Percentiles rank a stretch among this genome's conserved stretches.
These are phyloP conservation scores for Drosophila sechellia DNA, from an alignment of 1,140 invertebrate species.

Conservation along the genomic window DNA sequence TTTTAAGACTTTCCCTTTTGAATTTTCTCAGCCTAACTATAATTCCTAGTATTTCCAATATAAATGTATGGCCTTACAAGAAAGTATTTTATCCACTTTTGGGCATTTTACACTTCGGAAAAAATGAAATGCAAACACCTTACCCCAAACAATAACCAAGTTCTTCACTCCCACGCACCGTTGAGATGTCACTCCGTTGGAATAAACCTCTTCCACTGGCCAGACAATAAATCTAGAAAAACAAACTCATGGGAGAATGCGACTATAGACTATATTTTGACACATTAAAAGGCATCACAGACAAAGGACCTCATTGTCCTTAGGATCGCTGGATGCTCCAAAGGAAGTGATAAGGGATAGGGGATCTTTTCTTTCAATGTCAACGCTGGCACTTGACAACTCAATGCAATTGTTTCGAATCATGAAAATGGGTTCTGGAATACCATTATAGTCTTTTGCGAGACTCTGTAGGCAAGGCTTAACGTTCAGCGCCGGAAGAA, in stretches of 20 bases:
- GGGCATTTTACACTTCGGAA: conserved; percentile 25
- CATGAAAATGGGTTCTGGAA: conserved; percentile 25
- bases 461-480: conserved; percentile 65
- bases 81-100: conserved; percentile 11
- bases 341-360: conserved; percentile 15
- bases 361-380: conserved; percentile 61
- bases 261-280: conserved; percentile 71
- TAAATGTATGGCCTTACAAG: conserved; percentile 42
- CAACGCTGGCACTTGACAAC: conserved; percentile 81
- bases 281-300: conserved; percentile 73
- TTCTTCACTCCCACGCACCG: conserved; percentile 61
- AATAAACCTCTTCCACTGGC: conserved; percentile 13
- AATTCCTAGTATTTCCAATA: conserved; percentile 4
- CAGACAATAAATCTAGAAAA: conserved; percentile 76
- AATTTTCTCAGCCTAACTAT: background rate
- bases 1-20: background rate
- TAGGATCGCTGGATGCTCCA: conserved; percentile 18
- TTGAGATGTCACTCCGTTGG: conserved; percentile 25
- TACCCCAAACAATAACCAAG: background rate
- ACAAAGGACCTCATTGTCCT: conserved; percentile 56
- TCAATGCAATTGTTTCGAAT: conserved; percentile 69
- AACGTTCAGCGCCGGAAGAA: conserved; percentile 70
- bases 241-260: conserved; percentile 39
- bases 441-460: background rate
- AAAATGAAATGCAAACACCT: conserved; percentile 4